phyloP scores from a whole-genome alignment of 2,888 invertebrate species.

The Dynastes grantii region DNA sequence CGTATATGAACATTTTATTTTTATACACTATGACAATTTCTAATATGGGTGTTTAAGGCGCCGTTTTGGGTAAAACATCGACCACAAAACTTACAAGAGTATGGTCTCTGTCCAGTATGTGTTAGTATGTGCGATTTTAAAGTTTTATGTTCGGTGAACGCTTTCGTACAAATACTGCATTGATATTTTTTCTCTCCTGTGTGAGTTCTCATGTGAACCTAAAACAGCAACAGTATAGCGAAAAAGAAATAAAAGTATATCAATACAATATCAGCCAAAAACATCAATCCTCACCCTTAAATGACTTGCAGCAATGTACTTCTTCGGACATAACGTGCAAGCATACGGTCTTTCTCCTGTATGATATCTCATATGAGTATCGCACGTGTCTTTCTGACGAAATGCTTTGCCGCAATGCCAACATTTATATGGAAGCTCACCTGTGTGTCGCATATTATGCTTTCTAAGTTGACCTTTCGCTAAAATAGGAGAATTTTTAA shows the following conservation, averaged over 20 bases:
- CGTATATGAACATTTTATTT: neutral
- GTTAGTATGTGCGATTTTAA: conserved; percentile 64
- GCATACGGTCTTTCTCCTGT: conserved; percentile 67
- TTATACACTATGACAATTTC: conserved; percentile 49
- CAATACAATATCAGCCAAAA: neutral
- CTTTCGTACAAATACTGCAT: conserved; percentile 65
- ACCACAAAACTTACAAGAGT: conserved; percentile 64
- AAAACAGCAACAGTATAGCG: conserved; percentile 49
- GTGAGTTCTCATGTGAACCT: conserved; percentile 66
- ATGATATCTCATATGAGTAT: conserved; percentile 68
- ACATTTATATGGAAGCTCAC: conserved; percentile 68
- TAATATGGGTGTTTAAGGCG: conserved; percentile 58
- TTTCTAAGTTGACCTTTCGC: conserved; percentile 67
- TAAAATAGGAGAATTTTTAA: conserved; percentile 55
- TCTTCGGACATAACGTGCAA: conserved; percentile 67
- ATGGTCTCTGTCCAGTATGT: conserved; percentile 65
- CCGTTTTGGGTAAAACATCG: conserved; percentile 63
- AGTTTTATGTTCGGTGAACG: conserved; percentile 64
- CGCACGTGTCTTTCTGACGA: conserved; percentile 68
- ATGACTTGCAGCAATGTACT: conserved; percentile 68
- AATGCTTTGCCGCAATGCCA: conserved; percentile 69
- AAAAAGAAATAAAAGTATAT: neutral
- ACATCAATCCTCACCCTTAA: conserved; percentile 62
- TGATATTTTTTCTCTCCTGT: conserved; percentile 63
- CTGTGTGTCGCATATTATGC: conserved; percentile 67